A percentile compares a stretch with the other conserved stretches of the same genome.
Conservation (phyloP, 2,113 vertebrate species). For the Notothenia coriiceps region DNA sequence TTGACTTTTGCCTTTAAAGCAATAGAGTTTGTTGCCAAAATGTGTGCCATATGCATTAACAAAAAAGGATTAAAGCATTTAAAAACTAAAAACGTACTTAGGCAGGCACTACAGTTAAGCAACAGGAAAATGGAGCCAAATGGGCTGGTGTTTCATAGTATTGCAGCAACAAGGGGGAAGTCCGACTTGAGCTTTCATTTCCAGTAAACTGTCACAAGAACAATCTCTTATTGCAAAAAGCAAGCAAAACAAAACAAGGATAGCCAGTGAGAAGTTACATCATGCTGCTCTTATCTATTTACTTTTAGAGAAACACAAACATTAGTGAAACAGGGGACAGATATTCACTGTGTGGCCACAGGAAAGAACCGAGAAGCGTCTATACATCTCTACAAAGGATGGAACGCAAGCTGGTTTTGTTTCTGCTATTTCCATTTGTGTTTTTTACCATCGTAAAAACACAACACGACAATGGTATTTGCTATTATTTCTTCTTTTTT, state of each 20-base stretch:
- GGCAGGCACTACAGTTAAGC: not conserved
- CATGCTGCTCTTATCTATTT: constrained; percentile 62
- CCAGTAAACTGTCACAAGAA: constrained; percentile 43
- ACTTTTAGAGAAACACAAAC: constrained; percentile 52
- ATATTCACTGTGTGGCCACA: not conserved
- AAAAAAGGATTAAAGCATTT: too few relatives aligned
- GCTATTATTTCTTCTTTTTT: not conserved
- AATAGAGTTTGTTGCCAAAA: too few relatives aligned
- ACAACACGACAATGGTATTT: constrained; percentile 53
- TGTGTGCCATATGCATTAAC: too few relatives aligned
- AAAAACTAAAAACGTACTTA: too few relatives aligned
- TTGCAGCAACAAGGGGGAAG: constrained; percentile 33
- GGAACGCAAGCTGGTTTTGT: constrained; percentile 24
- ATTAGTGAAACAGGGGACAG: constrained; percentile 20
- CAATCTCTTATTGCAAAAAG: constrained; percentile 9
- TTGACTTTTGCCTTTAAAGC: too few relatives aligned
- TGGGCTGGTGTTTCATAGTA: not conserved
- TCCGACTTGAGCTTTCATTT: constrained; percentile 31
- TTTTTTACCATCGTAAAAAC: constrained; percentile 18
- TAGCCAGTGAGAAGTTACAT: constrained; percentile 13
- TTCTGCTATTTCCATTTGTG: constrained; percentile 52
- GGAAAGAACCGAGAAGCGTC: not conserved
- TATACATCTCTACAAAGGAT: constrained; percentile 42
- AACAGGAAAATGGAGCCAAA: not conserved
- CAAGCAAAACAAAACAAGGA: not conserved